Evolutionary conservation across 1,140 invertebrate species (phyloP), one percentile per base, ranked within the genome.

Genomic region (Choristoneura fumiferana): DNA sequence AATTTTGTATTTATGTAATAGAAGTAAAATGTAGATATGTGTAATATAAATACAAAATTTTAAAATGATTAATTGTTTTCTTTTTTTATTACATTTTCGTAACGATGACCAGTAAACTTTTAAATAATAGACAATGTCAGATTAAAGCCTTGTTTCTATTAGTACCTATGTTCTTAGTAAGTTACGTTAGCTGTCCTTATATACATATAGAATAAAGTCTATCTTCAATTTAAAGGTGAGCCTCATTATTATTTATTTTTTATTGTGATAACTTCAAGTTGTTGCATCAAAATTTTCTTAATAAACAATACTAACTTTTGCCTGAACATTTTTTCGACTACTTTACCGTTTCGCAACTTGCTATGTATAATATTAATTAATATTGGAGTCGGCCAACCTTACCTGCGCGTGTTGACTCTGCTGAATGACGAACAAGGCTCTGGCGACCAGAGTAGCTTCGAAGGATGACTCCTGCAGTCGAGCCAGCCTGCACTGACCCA

Each of bases 1-100:
- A 90, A 89, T 90, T 90, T 90, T 90, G 89, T 90, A 90, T 90
- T 90, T 90, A 90, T 90, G 78, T 87, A 84, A 85, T 89, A 87
- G 84, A 82, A 77, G 78, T 78, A 87, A 89, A 84, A 76, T 89
- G 87, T 89, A 89, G 87, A 89, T 89, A 90, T 87, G 75, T 87
- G 84, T 83, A 80, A 89, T 87, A 81, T 85, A 89, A 90, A 90
- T 90, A 90, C 89, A 90, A 90, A 89, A 90, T 90, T 90, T 90
- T 89, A 89, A 87, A 72, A 84, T 79, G 67, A 71, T 69, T 67
- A 71, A 65, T 73, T 82, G 82, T 86, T 84, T 87, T 81, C 82
- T 86, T 78, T 87, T n/a, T 76, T 81, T 78, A 81, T 76, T 70
- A 76, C 79, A 70, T 78, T 81, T 83, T 76, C 70, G 71, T 79